Conservation (phyloP, 2,113 vertebrate species). For the Boulengeromyrus knoepffleri region DNA sequence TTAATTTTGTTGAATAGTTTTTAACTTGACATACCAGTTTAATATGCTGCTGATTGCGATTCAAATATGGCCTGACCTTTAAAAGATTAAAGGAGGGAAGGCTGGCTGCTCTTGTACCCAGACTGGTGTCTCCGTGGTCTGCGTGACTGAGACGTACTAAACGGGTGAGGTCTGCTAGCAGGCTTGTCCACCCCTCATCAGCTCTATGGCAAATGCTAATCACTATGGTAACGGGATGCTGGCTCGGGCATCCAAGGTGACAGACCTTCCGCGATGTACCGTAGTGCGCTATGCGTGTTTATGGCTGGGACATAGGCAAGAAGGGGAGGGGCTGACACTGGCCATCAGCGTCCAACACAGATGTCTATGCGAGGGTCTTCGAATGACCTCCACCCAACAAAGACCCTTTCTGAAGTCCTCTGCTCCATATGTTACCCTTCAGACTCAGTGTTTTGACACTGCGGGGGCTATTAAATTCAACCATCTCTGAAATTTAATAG, state of each 20-base stretch:
- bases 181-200: not conserved
- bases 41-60: not conserved
- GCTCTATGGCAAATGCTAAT: not conserved
- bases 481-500: not conserved
- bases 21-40: not conserved
- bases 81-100: not conserved
- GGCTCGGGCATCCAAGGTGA: not conserved
- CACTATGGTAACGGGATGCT: not conserved
- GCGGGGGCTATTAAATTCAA: not conserved
- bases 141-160: not conserved
- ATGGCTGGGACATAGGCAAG: not conserved
- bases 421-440: not conserved
- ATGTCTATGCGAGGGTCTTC: not conserved
- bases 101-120: too few species aligned
- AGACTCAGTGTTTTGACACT: not conserved
- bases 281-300: not conserved
- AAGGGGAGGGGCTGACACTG: not conserved
- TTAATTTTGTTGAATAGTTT: slow-evolving; percentile 7
- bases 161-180: not conserved
- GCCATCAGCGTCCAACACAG: not conserved
- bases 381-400: not conserved
- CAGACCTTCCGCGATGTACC: not conserved
- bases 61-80: not conserved
- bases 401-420: not conserved
- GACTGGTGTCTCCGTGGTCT: not conserved